Evolutionary conservation across 2,888 invertebrate species (phyloP), one percentile per base, ranked within the genome.

Genomic region (Graphium colonna): DNA sequence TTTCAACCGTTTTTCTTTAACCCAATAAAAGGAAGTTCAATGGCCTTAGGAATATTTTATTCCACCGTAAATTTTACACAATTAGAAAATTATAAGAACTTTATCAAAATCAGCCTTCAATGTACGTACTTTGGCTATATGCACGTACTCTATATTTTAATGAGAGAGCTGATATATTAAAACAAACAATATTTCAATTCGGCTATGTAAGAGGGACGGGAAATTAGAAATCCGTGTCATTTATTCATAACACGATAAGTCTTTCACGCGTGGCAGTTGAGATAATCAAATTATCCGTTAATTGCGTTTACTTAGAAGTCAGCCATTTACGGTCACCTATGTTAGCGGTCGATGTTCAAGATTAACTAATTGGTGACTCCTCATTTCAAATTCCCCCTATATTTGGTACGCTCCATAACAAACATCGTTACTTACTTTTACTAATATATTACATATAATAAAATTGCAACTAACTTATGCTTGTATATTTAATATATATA

Each of bases 211-310:
- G 43, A n/a, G 16, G 8, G 17, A 51, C 44, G 12, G 44, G 28
- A 52, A 46, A 40, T 41, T 52, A 47, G 41, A 47, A 47, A 36
- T 46, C 52, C 41, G 10, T 47, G 46, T 52, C 33, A 47, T 47
- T 46, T 47, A 52, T 47, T 42, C 42, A 42, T 36, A 42, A 47
- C 47, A 57, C 43, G 51, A 43, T 42, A 57, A 52, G 50, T 56
- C 40, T 56, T 48, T 51, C 38, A 55, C 28, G 21, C 13, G 53
- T 47, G 43, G 42, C 33, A 21, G 41, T 52, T 47, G 44, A 40
- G 41, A 47, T 52, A 47, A 45, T 18, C 39, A 40, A 51, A 41
- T 36, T 46, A 46, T 42, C 36, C 41, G 36, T 52, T 52, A 47
- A 47, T 52, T 52, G 41, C 21, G 33, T 41, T 46, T 38, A 47